Percentiles rank a stretch among this genome's conserved stretches.
Conservation (phyloP, 2,797 vertebrate genomes). For the Sebastes cheni region DNA sequence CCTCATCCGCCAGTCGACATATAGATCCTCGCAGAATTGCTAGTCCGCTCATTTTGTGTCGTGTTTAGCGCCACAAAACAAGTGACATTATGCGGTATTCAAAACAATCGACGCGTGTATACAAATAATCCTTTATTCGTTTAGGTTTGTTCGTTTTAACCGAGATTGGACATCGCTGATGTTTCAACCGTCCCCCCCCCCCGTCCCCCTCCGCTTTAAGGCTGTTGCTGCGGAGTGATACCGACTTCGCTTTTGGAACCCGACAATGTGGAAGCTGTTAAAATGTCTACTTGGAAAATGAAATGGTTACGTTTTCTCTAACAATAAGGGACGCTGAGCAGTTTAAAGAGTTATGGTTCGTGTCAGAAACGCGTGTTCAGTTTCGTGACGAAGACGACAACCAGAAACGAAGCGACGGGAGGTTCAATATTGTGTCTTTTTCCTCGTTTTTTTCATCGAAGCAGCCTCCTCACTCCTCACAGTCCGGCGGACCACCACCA, state of each 20-base stretch:
- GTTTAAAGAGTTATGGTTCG: constrained; percentile 65
- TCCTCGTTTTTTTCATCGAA: constrained; percentile 76
- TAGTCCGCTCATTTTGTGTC: not conserved
- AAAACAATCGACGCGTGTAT: too few relatives aligned
- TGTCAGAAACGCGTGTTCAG: constrained; percentile 44
- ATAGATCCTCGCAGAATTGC: constrained; percentile 82
- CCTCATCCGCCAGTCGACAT: constrained; percentile 84
- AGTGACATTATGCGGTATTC: not conserved
- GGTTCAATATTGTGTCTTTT: constrained; percentile 56
- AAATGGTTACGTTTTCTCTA: constrained; percentile 79
- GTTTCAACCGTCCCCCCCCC: too few relatives aligned
- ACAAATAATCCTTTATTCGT: not conserved
- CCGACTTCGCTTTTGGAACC: constrained; percentile 47
- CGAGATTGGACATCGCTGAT: constrained; percentile 82
- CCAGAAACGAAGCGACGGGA: constrained; percentile 46
- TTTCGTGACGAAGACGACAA: constrained; percentile 58
- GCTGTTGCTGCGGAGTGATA: constrained; percentile 84
- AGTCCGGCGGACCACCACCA: constrained; percentile 48
- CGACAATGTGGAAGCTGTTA: constrained; percentile 88
- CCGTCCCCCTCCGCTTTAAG: not conserved
- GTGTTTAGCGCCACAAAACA: not conserved
- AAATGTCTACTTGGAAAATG: constrained; percentile 88
- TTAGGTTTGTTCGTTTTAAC: constrained; percentile 25
- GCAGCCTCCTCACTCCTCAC: not conserved
- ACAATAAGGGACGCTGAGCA: constrained; percentile 48